A percentile compares a stretch with the other conserved stretches of the same genome.
phyloP scores from a whole-genome alignment of 2,113 vertebrate species.

The Vombatus ursinus region DNA sequence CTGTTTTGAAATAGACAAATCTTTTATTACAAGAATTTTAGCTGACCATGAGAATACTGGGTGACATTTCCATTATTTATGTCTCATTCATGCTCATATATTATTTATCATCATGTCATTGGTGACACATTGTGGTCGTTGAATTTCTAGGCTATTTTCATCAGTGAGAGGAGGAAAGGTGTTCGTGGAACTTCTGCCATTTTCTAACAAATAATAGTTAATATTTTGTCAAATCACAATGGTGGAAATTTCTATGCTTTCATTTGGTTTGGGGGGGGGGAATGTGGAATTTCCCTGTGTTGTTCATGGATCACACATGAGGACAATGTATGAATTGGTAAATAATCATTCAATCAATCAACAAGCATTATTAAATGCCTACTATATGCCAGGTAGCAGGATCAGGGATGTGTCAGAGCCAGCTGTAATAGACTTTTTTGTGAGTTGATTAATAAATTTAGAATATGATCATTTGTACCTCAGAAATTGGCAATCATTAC shows the following conservation, averaged over 20 bases:
- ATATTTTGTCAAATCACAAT: background rate
- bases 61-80: background rate
- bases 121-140: slow-evolving; percentile 22
- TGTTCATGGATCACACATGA: background rate
- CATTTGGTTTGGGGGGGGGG: slow-evolving; percentile 33
- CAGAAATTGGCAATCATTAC: no score
- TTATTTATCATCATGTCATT: slow-evolving; percentile 36
- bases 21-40: background rate
- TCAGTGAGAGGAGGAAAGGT: slow-evolving; percentile 31
- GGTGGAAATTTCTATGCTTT: slow-evolving; percentile 7
- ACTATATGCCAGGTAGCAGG: no score
- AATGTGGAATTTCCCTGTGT: slow-evolving; percentile 1
- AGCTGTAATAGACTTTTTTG: no score
- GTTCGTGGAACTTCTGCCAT: slow-evolving; percentile 8
- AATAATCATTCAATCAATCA: background rate
- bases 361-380: no score
- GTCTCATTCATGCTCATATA: slow-evolving; percentile 19
- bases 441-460: no score
- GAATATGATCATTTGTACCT: no score
- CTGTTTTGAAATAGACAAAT: background rate
- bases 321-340: slow-evolving; percentile 5
- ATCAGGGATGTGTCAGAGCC: no score
- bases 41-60: background rate
- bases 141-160: slow-evolving; percentile 44
- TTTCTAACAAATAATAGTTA: background rate